Evolutionary conservation across 2,113 vertebrate species (phyloP).

Genomic region (Spea multiplicata): DNA sequence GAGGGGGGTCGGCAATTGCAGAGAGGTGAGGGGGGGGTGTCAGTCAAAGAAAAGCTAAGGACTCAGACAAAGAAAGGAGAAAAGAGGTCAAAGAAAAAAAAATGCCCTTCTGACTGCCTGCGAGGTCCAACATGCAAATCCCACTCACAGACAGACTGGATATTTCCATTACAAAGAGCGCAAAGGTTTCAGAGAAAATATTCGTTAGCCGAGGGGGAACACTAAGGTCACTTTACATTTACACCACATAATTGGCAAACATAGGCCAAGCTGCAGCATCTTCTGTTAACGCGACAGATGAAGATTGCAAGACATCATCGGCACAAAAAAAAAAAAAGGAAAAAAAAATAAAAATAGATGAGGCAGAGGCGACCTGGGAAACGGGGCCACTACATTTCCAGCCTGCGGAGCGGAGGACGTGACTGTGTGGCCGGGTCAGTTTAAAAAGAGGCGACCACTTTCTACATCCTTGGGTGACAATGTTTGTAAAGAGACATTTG

Average conservation of each 20-base stretch:
- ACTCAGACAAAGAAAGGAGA: slow-evolving; percentile 35
- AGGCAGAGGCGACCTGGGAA: background rate
- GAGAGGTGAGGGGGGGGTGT: background rate
- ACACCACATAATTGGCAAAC: slow-evolving; percentile 97
- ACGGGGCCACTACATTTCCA: too few species aligned
- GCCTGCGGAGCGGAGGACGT: background rate
- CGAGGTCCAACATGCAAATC: slow-evolving; percentile 45
- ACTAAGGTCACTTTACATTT: slow-evolving; percentile 99
- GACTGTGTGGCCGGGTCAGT: background rate
- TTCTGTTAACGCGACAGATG: background rate
- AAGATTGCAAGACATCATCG: background rate
- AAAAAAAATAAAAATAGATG: background rate
- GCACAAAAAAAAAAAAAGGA: too few species aligned
- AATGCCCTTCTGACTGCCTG: slow-evolving; percentile 49
- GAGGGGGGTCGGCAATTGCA: background rate
- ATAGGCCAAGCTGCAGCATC: slow-evolving; percentile 73
- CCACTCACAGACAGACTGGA: slow-evolving; percentile 33
- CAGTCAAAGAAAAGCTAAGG: slow-evolving; percentile 23
- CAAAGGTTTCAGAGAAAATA: slow-evolving; percentile 79
- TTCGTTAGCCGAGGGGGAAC: slow-evolving; percentile 83
- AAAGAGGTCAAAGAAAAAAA: slow-evolving; percentile 34
- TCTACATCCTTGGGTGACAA: slow-evolving; percentile 5
- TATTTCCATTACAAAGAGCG: slow-evolving; percentile 83
- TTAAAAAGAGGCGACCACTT: background rate
- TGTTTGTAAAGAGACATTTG: slow-evolving; percentile 52